phyloP scores from a whole-genome alignment of 1,140 invertebrate species.

The Halyomorpha halys region DNA sequence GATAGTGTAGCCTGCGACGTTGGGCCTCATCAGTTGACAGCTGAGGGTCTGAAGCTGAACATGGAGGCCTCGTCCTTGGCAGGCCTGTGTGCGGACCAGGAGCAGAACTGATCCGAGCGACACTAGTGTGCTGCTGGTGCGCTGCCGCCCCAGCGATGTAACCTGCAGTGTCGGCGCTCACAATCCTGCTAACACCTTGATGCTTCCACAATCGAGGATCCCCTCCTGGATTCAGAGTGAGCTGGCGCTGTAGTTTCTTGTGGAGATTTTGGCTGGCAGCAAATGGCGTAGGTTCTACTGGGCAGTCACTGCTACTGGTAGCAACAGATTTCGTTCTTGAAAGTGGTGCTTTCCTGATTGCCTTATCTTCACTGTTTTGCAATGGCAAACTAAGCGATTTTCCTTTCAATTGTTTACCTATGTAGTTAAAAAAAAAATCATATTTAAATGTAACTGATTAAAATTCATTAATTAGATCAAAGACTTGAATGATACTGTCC shows the following conservation, averaged over 20 bases:
- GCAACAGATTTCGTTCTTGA: conserved; percentile 43
- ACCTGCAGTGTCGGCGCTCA: conserved; percentile 33
- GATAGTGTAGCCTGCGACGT: conserved; percentile 68
- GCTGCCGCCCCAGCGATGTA: conserved; percentile 33
- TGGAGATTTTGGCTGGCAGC: conserved; percentile 53
- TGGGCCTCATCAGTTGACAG: conserved; percentile 43
- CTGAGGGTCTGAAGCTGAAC: conserved; percentile 32
- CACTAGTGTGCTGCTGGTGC: conserved; percentile 34
- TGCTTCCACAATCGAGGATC: conserved; percentile 54
- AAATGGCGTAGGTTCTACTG: conserved; percentile 16
- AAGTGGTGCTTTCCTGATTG: conserved; percentile 42
- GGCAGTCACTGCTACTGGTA: background rate
- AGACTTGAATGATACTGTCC: too few species aligned
- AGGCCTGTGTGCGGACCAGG: conserved; percentile 52
- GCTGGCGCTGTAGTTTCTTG: conserved; percentile 64
- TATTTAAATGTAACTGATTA: too few species aligned
- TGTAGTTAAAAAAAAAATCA: conserved; percentile 25
- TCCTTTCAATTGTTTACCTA: conserved; percentile 35
- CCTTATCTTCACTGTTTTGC: conserved; percentile 32
- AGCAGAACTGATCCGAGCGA: conserved; percentile 67
- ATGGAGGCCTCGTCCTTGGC: conserved; percentile 33
- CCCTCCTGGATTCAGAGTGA: conserved; percentile 66
- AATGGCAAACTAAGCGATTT: conserved; percentile 40
- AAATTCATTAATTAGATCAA: too few species aligned
- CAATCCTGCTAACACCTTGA: conserved; percentile 31